phyloP scores from a whole-genome alignment of 2,113 vertebrate species.

The Octodon degus region DNA sequence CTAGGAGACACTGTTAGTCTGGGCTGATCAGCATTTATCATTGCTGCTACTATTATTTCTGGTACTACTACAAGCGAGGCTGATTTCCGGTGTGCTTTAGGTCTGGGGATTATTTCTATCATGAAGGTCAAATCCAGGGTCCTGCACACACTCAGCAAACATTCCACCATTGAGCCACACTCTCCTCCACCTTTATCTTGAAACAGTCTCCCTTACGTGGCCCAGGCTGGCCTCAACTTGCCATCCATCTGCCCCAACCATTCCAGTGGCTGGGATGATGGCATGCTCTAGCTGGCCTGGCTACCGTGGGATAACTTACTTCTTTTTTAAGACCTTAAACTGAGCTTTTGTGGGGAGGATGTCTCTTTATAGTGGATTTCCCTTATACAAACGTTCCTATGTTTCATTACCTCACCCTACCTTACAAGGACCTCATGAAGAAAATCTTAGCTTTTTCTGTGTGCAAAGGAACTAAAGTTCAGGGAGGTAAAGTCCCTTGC shows the following conservation, averaged over 20 bases:
- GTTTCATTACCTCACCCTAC: neutral
- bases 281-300: neutral
- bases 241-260: neutral
- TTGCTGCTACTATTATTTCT: neutral
- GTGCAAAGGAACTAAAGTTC: neutral
- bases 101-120: neutral
- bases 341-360: neutral
- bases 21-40: neutral
- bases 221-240: neutral
- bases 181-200: neutral
- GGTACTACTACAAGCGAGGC: neutral
- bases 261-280: neutral
- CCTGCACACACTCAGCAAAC: too few relatives aligned
- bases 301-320: neutral
- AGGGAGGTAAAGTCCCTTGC: neutral
- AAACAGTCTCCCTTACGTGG: neutral
- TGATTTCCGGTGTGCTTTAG: neutral
- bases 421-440: neutral
- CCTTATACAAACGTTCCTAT: too few relatives aligned
- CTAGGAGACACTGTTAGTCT: neutral
- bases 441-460: neutral
- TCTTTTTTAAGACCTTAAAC: neutral
- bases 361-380: neutral
- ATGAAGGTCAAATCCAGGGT: neutral
- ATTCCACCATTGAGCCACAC: neutral